Evolutionary conservation across 2,797 vertebrate genomes (phyloP), one percentile per base, ranked within the genome.

Genomic region (Enteromius mattozi): DNA sequence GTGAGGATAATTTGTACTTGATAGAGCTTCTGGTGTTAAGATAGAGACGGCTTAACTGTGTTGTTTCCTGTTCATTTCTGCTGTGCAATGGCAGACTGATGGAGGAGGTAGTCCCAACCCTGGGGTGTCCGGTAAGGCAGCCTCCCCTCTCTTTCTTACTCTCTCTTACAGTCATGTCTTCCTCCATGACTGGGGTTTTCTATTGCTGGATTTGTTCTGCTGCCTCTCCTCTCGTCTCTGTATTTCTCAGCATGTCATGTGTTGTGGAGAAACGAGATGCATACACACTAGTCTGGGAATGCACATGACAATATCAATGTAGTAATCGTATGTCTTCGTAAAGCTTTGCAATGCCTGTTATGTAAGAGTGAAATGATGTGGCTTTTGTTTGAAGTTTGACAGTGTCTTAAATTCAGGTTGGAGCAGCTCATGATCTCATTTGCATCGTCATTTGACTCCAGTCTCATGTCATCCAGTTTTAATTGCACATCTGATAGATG

Each of bases 51-150:
- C 80, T 94, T 98, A 96, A 98, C 96, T 95, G 63, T 95, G 94
- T 96, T 98, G 93, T 98, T 97, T 95, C 97, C 96, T 98, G 91
- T 99, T 98, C 76, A 96, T 98, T 98, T 97, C 93, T 98, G 94
- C 96, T 97, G 97, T 95, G 96, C 97, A 97, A 97, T 97, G 82
- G 95, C 98, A 99, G 97, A 97, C 97, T 99, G 98, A 99, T 96
- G 98, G 96, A 97, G 95, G 95, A 96, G 94, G 96, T 96, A 96
- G 96, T 94, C 95, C 95, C 96, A 96, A 95, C 96, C 95, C 96
- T 96, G 96, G 95, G 97, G 96, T 96, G 97, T 96, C 92, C 92
- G 98, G 98, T 99, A 99, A 99, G 98, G 93, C 94, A 96, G 94
- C 92, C 51, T 61, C 63, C 63, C 72, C 45, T 17, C 14, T 17